Percentiles rank a stretch among this genome's conserved stretches.
phyloP scores from a whole-genome alignment of 1,140 invertebrate species.

The Pseudomyrmex concolor region DNA sequence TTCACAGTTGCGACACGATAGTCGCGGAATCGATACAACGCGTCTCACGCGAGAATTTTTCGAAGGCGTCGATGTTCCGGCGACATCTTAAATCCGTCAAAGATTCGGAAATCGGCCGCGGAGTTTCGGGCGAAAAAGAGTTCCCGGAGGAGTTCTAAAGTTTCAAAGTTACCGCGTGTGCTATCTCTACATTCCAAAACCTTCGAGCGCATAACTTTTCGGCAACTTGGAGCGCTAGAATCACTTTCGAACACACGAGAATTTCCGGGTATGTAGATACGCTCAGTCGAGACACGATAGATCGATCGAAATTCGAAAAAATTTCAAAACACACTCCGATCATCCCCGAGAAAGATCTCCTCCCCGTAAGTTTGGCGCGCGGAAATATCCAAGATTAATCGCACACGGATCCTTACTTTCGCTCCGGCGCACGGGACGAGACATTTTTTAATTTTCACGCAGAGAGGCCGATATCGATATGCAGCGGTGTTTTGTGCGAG shows the following conservation, averaged over 20 bases:
- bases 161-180: not conserved
- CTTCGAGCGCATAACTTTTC: not conserved
- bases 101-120: not conserved
- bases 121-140: not conserved
- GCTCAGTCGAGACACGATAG: not conserved
- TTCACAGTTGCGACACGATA: not conserved
- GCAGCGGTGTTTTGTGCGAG: slow-evolving; percentile 2
- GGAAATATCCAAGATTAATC: not conserved
- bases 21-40: slow-evolving; percentile 33
- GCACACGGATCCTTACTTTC: not conserved
- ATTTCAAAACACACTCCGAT: no score
- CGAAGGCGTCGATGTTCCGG: not conserved
- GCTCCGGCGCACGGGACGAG: not conserved
- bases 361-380: not conserved
- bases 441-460: slow-evolving; percentile 34
- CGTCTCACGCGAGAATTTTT: not conserved
- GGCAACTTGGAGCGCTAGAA: not conserved
- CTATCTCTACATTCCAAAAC: not conserved
- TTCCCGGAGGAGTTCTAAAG: not conserved
- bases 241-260: not conserved
- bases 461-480: slow-evolving; percentile 25
- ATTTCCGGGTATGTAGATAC: not conserved
- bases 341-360: no score
- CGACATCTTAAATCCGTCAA: not conserved
- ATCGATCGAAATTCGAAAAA: not conserved